phyloP scores from a whole-genome alignment of 2,797 vertebrate genomes.

The Paguma larvata region DNA sequence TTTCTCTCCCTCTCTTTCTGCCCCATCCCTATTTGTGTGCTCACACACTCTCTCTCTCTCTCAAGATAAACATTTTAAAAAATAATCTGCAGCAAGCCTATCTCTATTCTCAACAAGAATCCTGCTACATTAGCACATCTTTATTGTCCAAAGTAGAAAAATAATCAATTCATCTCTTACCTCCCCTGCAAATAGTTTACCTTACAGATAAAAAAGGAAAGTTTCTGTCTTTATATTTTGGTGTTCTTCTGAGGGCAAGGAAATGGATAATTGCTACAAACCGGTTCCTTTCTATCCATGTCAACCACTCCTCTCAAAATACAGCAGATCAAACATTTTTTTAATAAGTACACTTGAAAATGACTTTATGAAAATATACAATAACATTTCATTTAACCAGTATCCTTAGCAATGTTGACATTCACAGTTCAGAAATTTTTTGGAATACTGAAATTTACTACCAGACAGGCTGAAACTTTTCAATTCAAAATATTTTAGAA shows the following conservation, averaged over 20 bases:
- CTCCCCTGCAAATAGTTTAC: background rate
- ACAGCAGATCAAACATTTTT: background rate
- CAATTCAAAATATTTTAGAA: background rate
- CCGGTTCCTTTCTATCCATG: background rate
- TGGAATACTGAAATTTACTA: background rate
- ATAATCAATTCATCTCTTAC: background rate
- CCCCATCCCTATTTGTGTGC: too few species aligned
- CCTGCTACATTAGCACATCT: background rate
- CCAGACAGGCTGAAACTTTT: background rate
- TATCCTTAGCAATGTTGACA: background rate
- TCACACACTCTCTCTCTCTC: too few species aligned
- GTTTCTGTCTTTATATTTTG: background rate
- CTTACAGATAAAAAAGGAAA: background rate
- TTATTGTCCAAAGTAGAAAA: conserved; percentile 28
- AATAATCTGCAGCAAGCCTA: background rate
- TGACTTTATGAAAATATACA: background rate
- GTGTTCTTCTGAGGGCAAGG: background rate
- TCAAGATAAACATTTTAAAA: too few species aligned
- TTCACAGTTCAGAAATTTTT: background rate
- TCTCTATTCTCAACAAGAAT: background rate
- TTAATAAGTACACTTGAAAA: background rate
- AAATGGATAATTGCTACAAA: background rate
- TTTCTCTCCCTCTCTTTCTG: too few species aligned
- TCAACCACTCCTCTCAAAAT: background rate
- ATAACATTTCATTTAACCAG: background rate